Evolutionary conservation across 2,797 vertebrate genomes (phyloP).

Genomic region (Anisognathus igniventris): DNA sequence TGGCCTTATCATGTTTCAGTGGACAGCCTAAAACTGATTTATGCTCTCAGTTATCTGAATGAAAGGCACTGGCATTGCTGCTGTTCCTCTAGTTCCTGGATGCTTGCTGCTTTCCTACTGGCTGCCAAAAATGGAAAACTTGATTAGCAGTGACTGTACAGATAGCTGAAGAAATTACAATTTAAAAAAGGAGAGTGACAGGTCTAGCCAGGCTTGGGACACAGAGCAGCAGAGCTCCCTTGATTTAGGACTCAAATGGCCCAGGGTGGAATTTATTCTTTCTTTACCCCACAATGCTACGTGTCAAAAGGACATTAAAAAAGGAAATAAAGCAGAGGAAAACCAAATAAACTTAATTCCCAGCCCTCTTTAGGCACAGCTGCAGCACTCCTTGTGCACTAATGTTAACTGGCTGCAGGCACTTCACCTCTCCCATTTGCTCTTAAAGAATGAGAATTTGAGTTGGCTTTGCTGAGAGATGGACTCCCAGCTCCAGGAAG

Average conservation of each 20-base stretch:
- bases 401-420: not conserved
- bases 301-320: not conserved
- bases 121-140: not conserved
- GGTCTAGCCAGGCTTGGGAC: not conserved
- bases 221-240: not conserved
- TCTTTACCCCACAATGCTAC: not conserved
- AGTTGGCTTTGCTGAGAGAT: not conserved
- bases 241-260: fast-evolving
- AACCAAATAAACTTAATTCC: not conserved
- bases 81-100: not conserved
- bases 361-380: not conserved
- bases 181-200: not conserved
- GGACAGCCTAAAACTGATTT: not conserved
- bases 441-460: not conserved
- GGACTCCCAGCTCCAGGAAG: conserved; percentile 15
- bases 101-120: not conserved
- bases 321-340: not conserved
- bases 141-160: not conserved
- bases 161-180: not conserved
- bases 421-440: not conserved
- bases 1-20: not conserved
- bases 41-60: not conserved
- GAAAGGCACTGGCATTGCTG: not conserved
- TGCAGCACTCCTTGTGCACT: not conserved
- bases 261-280: not conserved